Conservation (phyloP, 2,113 vertebrate genomes). For the Spheniscus mendiculus region DNA sequence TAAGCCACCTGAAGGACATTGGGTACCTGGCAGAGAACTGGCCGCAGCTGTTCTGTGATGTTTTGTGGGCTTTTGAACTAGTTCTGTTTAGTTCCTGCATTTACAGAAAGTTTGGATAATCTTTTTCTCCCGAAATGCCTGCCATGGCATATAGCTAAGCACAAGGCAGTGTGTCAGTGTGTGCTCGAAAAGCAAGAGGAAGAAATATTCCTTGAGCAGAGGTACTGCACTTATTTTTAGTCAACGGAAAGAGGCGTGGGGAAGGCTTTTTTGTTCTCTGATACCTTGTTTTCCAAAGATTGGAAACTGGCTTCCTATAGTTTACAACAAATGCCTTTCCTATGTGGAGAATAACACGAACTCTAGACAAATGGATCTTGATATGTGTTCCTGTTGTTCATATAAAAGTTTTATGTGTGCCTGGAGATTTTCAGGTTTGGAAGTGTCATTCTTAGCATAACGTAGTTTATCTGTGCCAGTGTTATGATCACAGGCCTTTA, state of each 20-base stretch:
- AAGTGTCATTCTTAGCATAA: background rate
- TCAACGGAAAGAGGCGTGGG: background rate
- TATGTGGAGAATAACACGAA: background rate
- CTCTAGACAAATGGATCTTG: background rate
- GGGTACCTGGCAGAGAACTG: background rate
- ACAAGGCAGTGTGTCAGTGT: background rate
- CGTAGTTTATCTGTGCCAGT: background rate
- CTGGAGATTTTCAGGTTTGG: background rate
- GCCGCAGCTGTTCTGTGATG: background rate
- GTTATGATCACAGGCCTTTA: background rate
- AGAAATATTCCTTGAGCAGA: background rate
- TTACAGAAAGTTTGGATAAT: background rate
- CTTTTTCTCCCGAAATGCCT: background rate
- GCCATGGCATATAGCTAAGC: background rate
- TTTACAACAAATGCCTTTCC: background rate
- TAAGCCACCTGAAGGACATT: background rate
- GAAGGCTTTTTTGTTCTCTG: background rate
- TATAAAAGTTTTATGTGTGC: background rate
- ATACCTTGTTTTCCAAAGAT: background rate
- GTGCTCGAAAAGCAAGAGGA: background rate
- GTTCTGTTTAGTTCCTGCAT: background rate
- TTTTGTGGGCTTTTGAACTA: background rate
- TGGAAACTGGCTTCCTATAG: background rate
- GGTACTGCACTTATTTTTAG: background rate
- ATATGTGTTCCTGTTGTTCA: background rate